These are phyloP conservation scores for Gallirallus australis DNA, from an alignment of 2,797 vertebrate genomes.

Conservation along the genomic window DNA sequence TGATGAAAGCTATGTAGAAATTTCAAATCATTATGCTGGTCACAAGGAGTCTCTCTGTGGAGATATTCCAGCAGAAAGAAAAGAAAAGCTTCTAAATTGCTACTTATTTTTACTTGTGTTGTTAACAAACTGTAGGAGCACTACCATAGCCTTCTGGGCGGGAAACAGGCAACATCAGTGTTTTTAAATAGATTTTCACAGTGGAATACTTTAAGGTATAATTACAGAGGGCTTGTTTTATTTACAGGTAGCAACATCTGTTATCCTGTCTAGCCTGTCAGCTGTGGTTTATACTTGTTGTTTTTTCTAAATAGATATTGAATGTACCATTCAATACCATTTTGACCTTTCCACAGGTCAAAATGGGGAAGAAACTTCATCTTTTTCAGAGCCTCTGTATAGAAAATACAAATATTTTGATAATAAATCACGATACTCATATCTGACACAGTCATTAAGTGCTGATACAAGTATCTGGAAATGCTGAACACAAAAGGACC, in stretches of 20 bases:
- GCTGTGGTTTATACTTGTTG: not conserved
- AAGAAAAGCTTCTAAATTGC: not conserved
- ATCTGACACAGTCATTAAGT: not conserved
- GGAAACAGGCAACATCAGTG: not conserved
- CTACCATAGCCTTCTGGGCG: not conserved
- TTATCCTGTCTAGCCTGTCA: not conserved
- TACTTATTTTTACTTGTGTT: not conserved
- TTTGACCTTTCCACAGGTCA: not conserved
- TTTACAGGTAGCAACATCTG: not conserved
- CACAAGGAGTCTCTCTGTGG: not conserved
- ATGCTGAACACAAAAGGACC: not conserved
- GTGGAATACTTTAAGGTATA: not conserved
- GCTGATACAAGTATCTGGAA: not conserved
- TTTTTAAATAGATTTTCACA: not conserved
- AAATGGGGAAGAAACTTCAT: not conserved
- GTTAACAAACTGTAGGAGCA: not conserved
- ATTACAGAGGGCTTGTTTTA: not conserved
- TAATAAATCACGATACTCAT: not conserved
- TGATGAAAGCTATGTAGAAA: not conserved
- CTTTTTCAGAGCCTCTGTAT: not conserved
- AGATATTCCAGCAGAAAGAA: not conserved
- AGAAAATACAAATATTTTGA: not conserved
- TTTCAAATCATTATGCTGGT: not conserved
- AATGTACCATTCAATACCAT: not conserved
- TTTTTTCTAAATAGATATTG: not conserved